A percentile compares a stretch with the other conserved stretches of the same genome.
Conservation (phyloP, 2,797 vertebrate species). For the Urocyon cinereoargenteus region DNA sequence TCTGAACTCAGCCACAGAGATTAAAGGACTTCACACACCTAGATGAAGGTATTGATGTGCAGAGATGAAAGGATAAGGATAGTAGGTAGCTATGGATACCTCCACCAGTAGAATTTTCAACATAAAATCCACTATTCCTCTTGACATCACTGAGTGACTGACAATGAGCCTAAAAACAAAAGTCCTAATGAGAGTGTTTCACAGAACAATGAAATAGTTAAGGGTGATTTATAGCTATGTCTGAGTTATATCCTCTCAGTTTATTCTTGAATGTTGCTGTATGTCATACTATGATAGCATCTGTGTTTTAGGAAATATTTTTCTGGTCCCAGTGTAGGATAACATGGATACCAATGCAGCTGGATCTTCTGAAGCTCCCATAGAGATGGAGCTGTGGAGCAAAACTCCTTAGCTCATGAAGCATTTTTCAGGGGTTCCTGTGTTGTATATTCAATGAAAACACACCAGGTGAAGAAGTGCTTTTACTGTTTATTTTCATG, state of each 20-base stretch:
- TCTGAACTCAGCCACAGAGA: background rate
- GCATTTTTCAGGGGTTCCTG: background rate
- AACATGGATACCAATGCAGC: background rate
- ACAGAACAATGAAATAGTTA: background rate
- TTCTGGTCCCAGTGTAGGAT: background rate
- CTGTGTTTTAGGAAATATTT: background rate
- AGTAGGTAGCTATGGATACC: background rate
- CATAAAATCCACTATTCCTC: background rate
- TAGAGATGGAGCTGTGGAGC: background rate
- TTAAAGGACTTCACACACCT: background rate
- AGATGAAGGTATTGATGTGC: background rate
- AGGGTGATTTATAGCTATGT: background rate
- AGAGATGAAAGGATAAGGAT: background rate
- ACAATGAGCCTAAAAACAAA: background rate
- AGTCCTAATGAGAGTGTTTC: background rate
- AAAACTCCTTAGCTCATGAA: background rate
- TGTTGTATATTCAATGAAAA: background rate
- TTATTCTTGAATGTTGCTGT: background rate
- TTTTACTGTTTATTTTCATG: background rate
- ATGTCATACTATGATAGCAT: background rate
- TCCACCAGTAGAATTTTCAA: background rate
- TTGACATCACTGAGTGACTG: background rate
- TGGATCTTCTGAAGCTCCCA: background rate
- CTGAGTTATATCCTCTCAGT: background rate
- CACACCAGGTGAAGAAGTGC: background rate